Conservation (phyloP, 2,888 invertebrate species). For the Metallyticus violacea region DNA sequence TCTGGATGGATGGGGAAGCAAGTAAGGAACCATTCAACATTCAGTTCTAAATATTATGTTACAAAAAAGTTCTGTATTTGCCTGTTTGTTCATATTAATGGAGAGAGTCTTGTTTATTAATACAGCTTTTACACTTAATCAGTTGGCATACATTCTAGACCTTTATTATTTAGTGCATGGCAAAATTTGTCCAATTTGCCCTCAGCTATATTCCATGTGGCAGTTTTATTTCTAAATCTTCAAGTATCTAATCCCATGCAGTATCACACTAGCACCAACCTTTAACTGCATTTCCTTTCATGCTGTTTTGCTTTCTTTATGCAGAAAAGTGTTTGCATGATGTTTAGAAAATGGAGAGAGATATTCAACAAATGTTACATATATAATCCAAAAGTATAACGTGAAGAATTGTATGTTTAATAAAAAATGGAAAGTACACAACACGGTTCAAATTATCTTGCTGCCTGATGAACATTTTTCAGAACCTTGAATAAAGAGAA, state of each 20-base stretch:
- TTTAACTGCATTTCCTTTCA: background rate
- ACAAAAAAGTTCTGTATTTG: too few species aligned
- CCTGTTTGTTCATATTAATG: background rate
- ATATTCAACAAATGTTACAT: background rate
- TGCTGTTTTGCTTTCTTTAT: background rate
- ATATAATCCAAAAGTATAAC: too few species aligned
- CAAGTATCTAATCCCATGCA: background rate
- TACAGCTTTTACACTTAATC: background rate
- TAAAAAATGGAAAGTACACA: too few species aligned
- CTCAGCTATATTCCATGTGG: too few species aligned
- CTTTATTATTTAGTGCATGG: background rate
- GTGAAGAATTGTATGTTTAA: too few species aligned
- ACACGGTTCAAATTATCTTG: too few species aligned
- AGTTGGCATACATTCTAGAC: background rate
- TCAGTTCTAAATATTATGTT: too few species aligned
- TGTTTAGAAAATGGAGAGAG: too few species aligned
- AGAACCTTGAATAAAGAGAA: too few species aligned
- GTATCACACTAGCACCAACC: background rate
- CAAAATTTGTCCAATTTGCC: background rate
- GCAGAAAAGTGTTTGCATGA: background rate
- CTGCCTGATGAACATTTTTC: too few species aligned
- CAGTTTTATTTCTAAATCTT: too few species aligned
- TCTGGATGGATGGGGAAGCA: background rate
- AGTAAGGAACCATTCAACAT: too few species aligned
- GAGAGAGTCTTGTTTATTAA: background rate